phyloP scores from a whole-genome alignment of 1,140 invertebrate species.

The Vanessa atalanta region DNA sequence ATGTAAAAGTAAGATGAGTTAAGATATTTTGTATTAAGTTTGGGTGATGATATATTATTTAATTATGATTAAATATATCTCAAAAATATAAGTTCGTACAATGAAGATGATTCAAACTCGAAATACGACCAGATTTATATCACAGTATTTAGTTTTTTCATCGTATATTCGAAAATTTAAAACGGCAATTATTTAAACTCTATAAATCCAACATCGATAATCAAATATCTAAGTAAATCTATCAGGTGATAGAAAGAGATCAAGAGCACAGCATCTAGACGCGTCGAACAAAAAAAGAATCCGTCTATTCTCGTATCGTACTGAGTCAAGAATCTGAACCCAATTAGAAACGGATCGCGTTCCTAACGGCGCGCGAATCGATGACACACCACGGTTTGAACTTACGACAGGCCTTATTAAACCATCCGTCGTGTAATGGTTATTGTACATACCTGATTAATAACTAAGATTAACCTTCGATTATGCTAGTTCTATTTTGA shows the following conservation, averaged over 20 bases:
- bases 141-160: too few species aligned
- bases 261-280: background rate
- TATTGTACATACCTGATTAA: background rate
- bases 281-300: background rate
- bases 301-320: conserved; percentile 26
- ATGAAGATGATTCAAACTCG: background rate
- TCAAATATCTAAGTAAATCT: background rate
- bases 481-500: too few species aligned
- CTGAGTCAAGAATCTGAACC: conserved; percentile 37
- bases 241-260: background rate
- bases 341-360: conserved; percentile 38
- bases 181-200: too few species aligned
- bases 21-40: background rate
- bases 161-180: too few species aligned
- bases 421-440: conserved; percentile 22
- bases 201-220: background rate
- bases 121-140: too few species aligned
- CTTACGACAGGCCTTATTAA: conserved; percentile 28
- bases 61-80: background rate
- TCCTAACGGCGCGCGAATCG: conserved; percentile 28
- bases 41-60: too few species aligned
- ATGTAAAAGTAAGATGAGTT: background rate
- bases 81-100: background rate
- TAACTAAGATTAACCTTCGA: too few species aligned
- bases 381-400: conserved; percentile 33